Conservation (phyloP, 2,113 vertebrate species). For the Furnarius figulus region DNA sequence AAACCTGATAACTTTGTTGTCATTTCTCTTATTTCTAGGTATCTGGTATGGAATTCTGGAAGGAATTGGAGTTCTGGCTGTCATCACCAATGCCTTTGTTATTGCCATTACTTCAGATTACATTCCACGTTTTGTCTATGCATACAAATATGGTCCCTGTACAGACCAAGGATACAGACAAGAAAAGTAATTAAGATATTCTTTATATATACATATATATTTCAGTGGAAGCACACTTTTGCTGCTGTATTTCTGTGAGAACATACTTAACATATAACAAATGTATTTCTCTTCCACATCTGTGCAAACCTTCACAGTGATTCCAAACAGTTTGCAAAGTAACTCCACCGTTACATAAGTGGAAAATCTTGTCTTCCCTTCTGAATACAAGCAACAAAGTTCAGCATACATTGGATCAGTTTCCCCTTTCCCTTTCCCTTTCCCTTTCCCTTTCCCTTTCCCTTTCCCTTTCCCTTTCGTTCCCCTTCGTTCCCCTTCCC, state of each 20-base stretch:
- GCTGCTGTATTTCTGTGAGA: neutral
- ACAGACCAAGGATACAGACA: slow-evolving; percentile 83
- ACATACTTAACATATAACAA: neutral
- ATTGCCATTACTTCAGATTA: slow-evolving; percentile 99
- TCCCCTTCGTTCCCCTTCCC: no score
- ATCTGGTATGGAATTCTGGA: slow-evolving; percentile 99
- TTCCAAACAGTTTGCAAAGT: neutral
- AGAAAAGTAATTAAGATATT: slow-evolving; percentile 79
- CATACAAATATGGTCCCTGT: slow-evolving; percentile 96
- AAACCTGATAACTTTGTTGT: neutral
- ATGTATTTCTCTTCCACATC: neutral
- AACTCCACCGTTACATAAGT: neutral
- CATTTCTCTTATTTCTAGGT: slow-evolving; percentile 72
- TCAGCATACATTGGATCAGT: neutral
- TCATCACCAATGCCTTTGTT: slow-evolving; percentile 98
- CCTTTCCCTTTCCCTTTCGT: neutral
- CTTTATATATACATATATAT: neutral
- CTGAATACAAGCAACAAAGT: neutral
- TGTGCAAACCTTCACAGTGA: neutral
- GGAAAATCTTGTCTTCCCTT: neutral
- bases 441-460: neutral
- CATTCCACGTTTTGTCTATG: slow-evolving; percentile 97
- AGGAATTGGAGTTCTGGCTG: slow-evolving; percentile 94
- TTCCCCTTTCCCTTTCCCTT: neutral
- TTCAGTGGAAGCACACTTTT: neutral